Percentiles rank a stretch among this genome's conserved stretches.
Conservation (phyloP, 2,113 vertebrate species). For the Ailurus styani region DNA sequence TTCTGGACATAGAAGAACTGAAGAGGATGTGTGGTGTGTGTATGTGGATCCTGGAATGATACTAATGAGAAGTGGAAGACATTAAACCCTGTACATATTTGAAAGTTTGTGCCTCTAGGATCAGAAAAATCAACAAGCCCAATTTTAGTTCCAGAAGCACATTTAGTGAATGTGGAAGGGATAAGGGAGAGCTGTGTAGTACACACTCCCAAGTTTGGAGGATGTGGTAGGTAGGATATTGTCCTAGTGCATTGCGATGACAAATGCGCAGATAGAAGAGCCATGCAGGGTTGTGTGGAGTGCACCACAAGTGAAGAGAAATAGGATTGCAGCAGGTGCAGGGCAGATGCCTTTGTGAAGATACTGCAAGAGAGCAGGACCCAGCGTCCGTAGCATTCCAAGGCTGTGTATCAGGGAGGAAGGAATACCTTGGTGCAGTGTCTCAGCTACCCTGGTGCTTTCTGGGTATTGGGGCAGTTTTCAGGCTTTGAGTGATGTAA, state of each 20-base stretch:
- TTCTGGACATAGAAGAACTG: background rate
- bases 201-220: background rate
- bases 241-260: background rate
- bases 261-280: background rate
- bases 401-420: background rate
- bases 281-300: background rate
- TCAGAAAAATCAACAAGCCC: background rate
- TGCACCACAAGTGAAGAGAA: background rate
- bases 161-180: background rate
- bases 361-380: background rate
- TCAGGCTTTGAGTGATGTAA: constrained; percentile 42
- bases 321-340: constrained; percentile 21
- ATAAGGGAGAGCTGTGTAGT: background rate
- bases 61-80: constrained; percentile 2
- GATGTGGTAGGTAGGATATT: background rate
- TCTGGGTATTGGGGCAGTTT: constrained; percentile 53
- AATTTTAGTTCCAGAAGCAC: constrained; percentile 2
- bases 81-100: background rate
- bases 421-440: constrained; percentile 22
- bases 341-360: constrained; percentile 40
- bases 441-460: constrained; percentile 54
- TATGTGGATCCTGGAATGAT: background rate
- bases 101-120: background rate
- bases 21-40: background rate
- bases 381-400: background rate